Evolutionary conservation across 2,113 vertebrate species (phyloP), one percentile per base, ranked within the genome.

Genomic region (Sapajus apella): DNA sequence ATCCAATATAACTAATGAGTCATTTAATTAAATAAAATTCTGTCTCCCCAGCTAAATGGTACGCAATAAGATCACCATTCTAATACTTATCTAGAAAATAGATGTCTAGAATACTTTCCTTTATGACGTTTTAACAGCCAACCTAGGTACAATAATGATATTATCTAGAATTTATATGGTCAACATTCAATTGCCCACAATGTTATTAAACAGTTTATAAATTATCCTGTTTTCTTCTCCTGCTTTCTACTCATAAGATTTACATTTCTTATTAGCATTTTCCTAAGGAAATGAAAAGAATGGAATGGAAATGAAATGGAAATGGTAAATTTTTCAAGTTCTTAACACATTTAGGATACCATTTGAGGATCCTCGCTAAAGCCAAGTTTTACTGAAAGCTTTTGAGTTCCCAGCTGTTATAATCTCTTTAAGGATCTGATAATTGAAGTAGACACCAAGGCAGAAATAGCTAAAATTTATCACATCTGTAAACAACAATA

Each of bases 1-100:
- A 79, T 93, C 83, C 96, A 97, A 91, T 68, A 73, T 21, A 92
- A 94, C 89, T 95, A 96, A 96, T 90, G 68, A 97, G n/a, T 93
- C 94, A 97, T 92, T 96, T 97, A 97, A 97, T 96, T 98, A 97
- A 98, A 95, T 98, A 95, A 95, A 98, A 90, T 89, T 97, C 79
- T 92, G 47, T 94, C 80, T 91, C 55, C 55, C 80, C 14, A 94
- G 32, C 80, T 97, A 93, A 98, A 93, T 97, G 58, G 14, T 70
- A 91, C 94, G 64, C 43, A 73, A 94, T 96, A 97, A 96, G 72
- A 75, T 75, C 70, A 61, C 32, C 45, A 93, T 92, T 97, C 55
- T 52, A 93, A 86, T 73, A 91, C 70, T 93, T 97, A 98, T 85
- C 77, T 93, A 58, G 95, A 96, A 97, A 97, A 96, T 76, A 93